Evolutionary conservation across 2,888 invertebrate genomes (phyloP).

Genomic region (Xiphydria camelus): DNA sequence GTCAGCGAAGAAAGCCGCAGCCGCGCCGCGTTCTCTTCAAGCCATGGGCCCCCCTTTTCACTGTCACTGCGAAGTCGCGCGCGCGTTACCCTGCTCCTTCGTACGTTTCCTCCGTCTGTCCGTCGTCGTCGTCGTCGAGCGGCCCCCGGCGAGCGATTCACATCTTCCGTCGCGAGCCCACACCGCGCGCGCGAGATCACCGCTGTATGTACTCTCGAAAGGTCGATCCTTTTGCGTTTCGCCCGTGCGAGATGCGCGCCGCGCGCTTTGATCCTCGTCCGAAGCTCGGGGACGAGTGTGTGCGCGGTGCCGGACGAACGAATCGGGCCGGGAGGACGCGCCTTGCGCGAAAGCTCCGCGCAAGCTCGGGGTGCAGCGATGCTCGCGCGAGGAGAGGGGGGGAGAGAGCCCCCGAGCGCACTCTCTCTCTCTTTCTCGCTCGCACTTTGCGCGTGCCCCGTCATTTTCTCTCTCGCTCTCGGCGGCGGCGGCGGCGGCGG

Average conservation of each 20-base stretch:
- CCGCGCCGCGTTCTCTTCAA: too few species aligned
- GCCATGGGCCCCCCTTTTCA: too few species aligned
- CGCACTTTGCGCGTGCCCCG: background rate
- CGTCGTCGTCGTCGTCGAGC: too few species aligned
- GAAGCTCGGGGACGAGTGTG: slow-evolving; percentile 26
- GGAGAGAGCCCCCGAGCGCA: slow-evolving; percentile 1
- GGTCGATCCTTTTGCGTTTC: slow-evolving; percentile 11
- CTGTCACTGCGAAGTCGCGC: too few species aligned
- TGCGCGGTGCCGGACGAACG: slow-evolving; percentile 10
- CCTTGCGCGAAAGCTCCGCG: slow-evolving; percentile 37
- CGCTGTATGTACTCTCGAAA: too few species aligned
- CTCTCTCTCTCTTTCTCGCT: slow-evolving; percentile 12
- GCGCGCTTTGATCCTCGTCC: slow-evolving; percentile 17
- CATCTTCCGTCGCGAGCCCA: too few species aligned
- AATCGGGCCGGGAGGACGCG: slow-evolving; percentile 30
- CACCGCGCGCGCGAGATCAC: too few species aligned
- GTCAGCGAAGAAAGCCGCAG: too few species aligned
- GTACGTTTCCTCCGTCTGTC: too few species aligned
- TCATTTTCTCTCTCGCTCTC: too few species aligned
- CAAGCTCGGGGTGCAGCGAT: slow-evolving; percentile 31
- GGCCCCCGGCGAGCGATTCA: too few species aligned
- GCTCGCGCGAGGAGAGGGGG: slow-evolving; percentile 1
- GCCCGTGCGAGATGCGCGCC: slow-evolving; percentile 7
- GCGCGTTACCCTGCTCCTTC: too few species aligned
- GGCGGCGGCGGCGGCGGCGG: slow-evolving; percentile 10